Evolutionary conservation across 2,797 vertebrate genomes (phyloP).

Genomic region (Merluccius polli): DNA sequence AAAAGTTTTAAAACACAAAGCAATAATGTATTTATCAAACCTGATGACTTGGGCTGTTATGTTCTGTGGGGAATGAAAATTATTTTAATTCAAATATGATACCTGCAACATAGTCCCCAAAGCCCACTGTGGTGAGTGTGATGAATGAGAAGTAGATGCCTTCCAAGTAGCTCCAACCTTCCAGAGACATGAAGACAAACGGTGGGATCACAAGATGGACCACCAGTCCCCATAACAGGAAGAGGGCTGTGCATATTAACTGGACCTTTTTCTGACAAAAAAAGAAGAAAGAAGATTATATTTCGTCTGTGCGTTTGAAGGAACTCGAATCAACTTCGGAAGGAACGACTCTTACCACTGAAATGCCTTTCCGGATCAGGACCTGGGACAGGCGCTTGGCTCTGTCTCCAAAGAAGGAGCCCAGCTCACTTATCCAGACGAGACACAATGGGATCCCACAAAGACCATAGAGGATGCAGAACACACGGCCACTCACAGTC

Average conservation of each 20-base stretch:
- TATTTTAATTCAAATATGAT: background rate
- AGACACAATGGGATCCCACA: conserved; percentile 94
- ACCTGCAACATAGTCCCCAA: conserved; percentile 97
- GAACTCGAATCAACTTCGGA: background rate
- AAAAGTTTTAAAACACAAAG: background rate
- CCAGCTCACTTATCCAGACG: conserved; percentile 93
- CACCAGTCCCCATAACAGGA: conserved; percentile 90
- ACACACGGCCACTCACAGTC: conserved; percentile 84
- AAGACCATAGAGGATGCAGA: conserved; percentile 95
- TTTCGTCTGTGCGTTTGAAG: background rate
- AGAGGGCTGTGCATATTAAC: conserved; percentile 86
- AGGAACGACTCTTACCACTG: conserved; percentile 75
- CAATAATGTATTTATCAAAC: background rate
- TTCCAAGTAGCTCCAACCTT: conserved; percentile 90
- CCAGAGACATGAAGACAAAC: conserved; percentile 86
- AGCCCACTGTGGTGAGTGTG: conserved; percentile 94
- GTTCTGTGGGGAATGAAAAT: background rate
- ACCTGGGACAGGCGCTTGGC: conserved; percentile 90
- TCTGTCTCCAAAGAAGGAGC: conserved; percentile 92
- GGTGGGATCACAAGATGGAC: conserved; percentile 92
- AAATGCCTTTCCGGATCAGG: conserved; percentile 82
- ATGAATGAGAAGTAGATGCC: conserved; percentile 96
- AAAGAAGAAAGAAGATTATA: background rate
- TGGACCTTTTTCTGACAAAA: conserved; percentile 85
- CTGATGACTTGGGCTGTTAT: background rate